Evolutionary conservation across 2,797 vertebrate genomes (phyloP).

Genomic region (Gephyroberyx darwinii): DNA sequence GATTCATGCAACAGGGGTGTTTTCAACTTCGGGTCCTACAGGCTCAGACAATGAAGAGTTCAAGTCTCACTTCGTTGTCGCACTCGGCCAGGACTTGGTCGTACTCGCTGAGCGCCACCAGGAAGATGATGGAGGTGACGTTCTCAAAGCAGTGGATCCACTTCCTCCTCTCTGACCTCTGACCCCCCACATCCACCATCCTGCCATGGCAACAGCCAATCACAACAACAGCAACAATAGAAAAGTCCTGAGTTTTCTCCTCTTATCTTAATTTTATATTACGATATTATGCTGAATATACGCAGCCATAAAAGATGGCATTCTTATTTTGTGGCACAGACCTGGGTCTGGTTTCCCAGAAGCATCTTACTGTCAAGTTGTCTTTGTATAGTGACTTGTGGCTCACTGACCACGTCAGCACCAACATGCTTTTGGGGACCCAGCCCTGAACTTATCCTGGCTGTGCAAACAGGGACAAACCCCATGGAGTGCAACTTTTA

Average conservation of each 20-base stretch:
- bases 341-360: no score
- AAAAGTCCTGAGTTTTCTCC: neutral
- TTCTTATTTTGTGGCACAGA: no score
- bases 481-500: neutral
- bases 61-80: constrained; percentile 86
- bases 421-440: no score
- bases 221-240: neutral
- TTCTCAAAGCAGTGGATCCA: constrained; percentile 97
- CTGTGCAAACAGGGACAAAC: neutral
- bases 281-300: no score
- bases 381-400: neutral
- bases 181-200: constrained; percentile 94
- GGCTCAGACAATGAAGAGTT: neutral
- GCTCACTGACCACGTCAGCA: no score
- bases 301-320: no score
- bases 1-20: no score
- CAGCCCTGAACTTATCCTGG: neutral
- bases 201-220: constrained; percentile 61
- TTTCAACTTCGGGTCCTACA: neutral
- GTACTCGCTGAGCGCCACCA: constrained; percentile 93
- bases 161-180: constrained; percentile 92
- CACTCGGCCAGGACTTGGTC: constrained; percentile 92
- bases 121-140: constrained; percentile 94
- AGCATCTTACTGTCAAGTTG: no score
- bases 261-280: neutral